These are phyloP conservation scores for Cotesia typhae DNA, from an alignment of 1,140 invertebrate genomes.

Conservation along the genomic window DNA sequence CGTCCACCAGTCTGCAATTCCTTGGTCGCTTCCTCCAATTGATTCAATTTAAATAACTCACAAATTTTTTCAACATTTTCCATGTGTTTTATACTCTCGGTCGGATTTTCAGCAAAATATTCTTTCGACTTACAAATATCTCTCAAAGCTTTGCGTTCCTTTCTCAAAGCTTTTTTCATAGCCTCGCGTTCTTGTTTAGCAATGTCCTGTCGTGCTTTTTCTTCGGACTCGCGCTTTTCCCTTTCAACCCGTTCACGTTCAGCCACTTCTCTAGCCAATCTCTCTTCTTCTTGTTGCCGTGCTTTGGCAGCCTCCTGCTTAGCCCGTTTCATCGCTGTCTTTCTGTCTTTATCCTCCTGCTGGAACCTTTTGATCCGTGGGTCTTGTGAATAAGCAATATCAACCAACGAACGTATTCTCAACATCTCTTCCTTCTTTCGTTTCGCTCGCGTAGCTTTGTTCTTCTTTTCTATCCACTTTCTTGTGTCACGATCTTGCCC, in stretches of 20 bases:
- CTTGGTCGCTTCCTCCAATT: conserved; percentile 82
- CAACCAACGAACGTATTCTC: conserved; percentile 87
- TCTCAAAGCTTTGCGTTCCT: conserved; percentile 86
- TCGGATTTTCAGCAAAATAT: conserved; percentile 81
- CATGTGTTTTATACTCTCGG: conserved; percentile 84
- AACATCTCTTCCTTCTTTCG: conserved; percentile 97
- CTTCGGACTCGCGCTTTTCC: conserved; percentile 83
- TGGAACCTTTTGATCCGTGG: conserved; percentile 92
- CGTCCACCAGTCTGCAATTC: conserved; percentile 73
- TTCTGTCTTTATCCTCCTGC: conserved; percentile 92
- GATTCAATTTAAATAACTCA: conserved; percentile 76
- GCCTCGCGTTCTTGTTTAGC: conserved; percentile 88
- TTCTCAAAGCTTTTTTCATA: conserved; percentile 83
- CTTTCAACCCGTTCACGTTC: conserved; percentile 75
- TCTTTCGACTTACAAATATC: conserved; percentile 88
- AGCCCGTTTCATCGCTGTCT: conserved; percentile 87
- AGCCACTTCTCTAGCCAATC: conserved; percentile 74
- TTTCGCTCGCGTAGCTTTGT: conserved; percentile 89
- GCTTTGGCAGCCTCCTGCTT: conserved; percentile 88
- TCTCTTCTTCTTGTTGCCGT: conserved; percentile 85
- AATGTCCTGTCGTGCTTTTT: conserved; percentile 80
- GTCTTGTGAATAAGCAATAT: conserved; percentile 93
- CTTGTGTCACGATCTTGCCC: conserved; percentile 95
- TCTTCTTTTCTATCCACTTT: conserved; percentile 97
- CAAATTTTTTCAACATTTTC: conserved; percentile 90